These are phyloP conservation scores for Halcyon smyrnensis DNA, from an alignment of 2,797 vertebrate genomes.

Conservation along the genomic window DNA sequence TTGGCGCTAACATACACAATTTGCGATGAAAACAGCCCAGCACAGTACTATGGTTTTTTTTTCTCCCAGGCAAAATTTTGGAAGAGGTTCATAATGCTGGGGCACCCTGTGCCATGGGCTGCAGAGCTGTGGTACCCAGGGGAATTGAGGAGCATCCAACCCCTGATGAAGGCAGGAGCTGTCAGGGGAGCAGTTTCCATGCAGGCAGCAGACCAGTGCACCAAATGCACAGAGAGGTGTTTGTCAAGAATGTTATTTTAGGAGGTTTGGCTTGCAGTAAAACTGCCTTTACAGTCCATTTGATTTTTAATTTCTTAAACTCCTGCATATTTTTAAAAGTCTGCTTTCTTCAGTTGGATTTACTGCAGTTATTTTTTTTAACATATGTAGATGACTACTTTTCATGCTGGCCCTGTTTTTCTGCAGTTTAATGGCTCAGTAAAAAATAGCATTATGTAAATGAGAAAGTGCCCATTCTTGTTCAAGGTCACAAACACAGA, in stretches of 20 bases:
- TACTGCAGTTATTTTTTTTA: conserved; percentile 45
- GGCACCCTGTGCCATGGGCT: background rate
- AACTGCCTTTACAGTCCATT: conserved; percentile 33
- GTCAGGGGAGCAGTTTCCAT: background rate
- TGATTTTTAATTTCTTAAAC: conserved; percentile 52
- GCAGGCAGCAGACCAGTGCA: background rate
- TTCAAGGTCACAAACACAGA: conserved; percentile 50
- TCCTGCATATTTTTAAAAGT: background rate
- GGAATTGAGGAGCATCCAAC: background rate
- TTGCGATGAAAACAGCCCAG: background rate
- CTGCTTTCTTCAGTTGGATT: background rate
- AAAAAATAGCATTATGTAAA: conserved; percentile 71
- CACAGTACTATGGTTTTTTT: fast-evolving
- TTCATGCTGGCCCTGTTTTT: conserved; percentile 34
- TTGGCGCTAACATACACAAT: background rate
- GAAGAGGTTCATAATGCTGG: background rate
- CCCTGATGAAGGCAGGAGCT: background rate
- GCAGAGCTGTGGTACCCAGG: background rate
- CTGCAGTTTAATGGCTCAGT: conserved; percentile 57
- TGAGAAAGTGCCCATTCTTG: conserved; percentile 48
- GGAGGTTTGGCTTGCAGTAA: conserved; percentile 3
- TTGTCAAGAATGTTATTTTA: conserved; percentile 3
- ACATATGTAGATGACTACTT: conserved; percentile 52
- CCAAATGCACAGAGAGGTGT: background rate
- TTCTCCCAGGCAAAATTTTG: background rate